These are phyloP conservation scores for Apeira syringaria DNA, from an alignment of 2,888 invertebrate species.

Conservation along the genomic window DNA sequence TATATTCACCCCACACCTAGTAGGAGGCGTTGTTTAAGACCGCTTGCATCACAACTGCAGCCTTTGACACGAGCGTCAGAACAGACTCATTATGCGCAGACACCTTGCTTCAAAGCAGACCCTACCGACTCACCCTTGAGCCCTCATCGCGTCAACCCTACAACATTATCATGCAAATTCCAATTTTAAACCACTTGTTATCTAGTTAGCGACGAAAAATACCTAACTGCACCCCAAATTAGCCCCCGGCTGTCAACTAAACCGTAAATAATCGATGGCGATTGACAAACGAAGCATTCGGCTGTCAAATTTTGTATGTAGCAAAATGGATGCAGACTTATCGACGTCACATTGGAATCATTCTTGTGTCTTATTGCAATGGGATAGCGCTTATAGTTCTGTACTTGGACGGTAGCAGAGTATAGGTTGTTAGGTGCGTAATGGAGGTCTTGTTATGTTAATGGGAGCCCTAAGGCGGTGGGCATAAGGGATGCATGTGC, in stretches of 20 bases:
- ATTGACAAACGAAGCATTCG: conserved; percentile 83
- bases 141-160: conserved; percentile 41
- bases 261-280: conserved; percentile 76
- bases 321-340: conserved; percentile 20
- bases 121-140: conserved; percentile 27
- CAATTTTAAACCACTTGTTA: conserved; percentile 84
- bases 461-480: conserved; percentile 66
- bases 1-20: no score
- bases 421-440: conserved; percentile 48
- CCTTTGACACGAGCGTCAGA: neutral
- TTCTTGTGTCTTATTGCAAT: conserved; percentile 1
- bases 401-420: neutral
- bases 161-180: conserved; percentile 79
- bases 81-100: conserved; percentile 18
- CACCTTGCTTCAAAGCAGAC: conserved; percentile 20
- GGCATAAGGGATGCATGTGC: conserved; percentile 50
- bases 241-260: conserved; percentile 73
- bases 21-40: neutral
- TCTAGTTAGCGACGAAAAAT: conserved; percentile 82
- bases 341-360: neutral
- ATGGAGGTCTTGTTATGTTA: conserved; percentile 82
- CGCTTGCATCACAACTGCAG: neutral
- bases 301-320: conserved; percentile 67
- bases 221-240: conserved; percentile 72
- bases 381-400: neutral